Percentiles rank a stretch among this genome's conserved stretches.
Conservation (phyloP, 2,113 vertebrate genomes). For the Erinaceus europaeus region DNA sequence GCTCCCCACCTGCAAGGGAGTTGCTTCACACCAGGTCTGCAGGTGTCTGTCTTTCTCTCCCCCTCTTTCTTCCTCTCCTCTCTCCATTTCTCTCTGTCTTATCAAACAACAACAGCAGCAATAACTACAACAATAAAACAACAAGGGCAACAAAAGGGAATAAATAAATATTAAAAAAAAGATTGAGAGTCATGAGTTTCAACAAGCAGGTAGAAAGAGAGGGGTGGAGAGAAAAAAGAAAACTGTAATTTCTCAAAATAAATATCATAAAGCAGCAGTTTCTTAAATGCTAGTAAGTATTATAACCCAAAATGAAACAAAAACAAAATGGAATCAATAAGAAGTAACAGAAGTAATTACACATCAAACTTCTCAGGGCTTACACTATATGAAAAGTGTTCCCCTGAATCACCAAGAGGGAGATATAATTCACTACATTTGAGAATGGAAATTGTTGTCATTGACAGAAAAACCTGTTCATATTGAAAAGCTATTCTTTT, state of each 20-base stretch:
- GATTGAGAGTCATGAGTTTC: neutral
- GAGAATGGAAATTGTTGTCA: neutral
- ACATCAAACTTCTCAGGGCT: neutral
- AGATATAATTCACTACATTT: conserved; percentile 3
- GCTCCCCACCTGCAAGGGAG: too few relatives aligned
- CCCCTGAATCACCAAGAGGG: neutral
- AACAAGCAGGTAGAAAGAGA: neutral
- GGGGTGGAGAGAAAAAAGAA: neutral
- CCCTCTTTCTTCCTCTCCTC: too few relatives aligned
- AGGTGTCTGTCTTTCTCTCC: too few relatives aligned
- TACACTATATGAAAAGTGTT: neutral
- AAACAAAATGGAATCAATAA: neutral
- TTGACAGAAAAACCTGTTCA: neutral
- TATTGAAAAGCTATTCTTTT: neutral
- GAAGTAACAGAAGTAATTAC: neutral
- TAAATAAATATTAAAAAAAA: too few relatives aligned
- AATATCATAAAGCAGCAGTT: neutral
- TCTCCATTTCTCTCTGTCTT: too few relatives aligned
- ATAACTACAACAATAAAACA: too few relatives aligned
- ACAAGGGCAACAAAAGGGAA: too few relatives aligned
- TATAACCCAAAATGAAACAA: neutral
- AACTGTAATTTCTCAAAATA: neutral
- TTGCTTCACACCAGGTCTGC: too few relatives aligned
- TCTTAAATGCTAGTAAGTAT: neutral
- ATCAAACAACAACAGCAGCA: too few relatives aligned